These are phyloP conservation scores for Cancer borealis DNA, from an alignment of 2,888 invertebrate genomes.

Conservation along the genomic window DNA sequence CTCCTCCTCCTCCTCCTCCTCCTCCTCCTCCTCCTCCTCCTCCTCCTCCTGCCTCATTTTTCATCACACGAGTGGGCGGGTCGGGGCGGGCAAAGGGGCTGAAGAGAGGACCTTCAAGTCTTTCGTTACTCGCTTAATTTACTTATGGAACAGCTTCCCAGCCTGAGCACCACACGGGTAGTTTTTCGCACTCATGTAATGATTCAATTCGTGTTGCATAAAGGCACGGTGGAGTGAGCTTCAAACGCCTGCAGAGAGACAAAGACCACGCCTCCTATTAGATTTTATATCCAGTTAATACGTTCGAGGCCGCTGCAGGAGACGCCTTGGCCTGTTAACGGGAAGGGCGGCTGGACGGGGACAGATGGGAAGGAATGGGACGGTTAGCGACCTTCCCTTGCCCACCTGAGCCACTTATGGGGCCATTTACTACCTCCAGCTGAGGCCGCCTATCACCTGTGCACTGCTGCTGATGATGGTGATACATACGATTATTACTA, in stretches of 20 bases:
- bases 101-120: background rate
- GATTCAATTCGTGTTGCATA: conserved; percentile 26
- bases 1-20: conserved; percentile 25
- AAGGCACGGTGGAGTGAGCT: background rate
- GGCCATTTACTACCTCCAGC: background rate
- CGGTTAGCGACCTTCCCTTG: background rate
- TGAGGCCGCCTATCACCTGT: background rate
- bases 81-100: background rate
- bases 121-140: conserved; percentile 13
- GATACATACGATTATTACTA: background rate
- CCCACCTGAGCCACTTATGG: background rate
- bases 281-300: conserved; percentile 2
- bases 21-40: conserved; percentile 32
- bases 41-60: conserved; percentile 13
- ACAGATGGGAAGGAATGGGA: background rate
- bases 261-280: conserved; percentile 35
- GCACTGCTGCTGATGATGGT: background rate
- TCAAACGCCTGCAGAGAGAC: background rate
- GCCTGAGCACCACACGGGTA: background rate
- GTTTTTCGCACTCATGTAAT: background rate
- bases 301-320: background rate
- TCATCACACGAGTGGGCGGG: background rate
- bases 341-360: background rate
- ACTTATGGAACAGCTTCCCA: background rate
- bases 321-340: background rate